Evolutionary conservation across 2,888 invertebrate genomes (phyloP), one percentile per base, ranked within the genome.

Genomic region (Andrena hattorfiana): DNA sequence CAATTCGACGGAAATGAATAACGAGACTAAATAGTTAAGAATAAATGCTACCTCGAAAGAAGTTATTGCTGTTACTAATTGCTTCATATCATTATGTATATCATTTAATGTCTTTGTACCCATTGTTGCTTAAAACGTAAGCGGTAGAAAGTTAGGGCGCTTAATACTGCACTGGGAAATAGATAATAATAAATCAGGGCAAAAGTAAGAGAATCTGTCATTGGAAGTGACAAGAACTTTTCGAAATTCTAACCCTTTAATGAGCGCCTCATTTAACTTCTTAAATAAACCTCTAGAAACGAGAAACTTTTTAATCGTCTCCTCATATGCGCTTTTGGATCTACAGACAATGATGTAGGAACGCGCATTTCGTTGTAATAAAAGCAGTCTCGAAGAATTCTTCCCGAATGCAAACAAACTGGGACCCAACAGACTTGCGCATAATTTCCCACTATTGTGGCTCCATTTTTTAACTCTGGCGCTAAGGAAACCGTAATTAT

Each of bases 101-200:
- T 94, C 93, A 32, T 84, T 89, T 32, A 93, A 81, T 56, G 89
- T 90, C 80, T 90, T 91, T 3, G 93, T 92, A 42, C 92, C 96
- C 96, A 35, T 94, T 96, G 66, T 91, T 96, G 64, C 96, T 96
- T 86, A 95, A 95, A 84, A 95, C 95, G 84, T 94, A 56, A n/a
- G 13, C 49, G 71, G 1, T 51, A 70, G 16, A 68, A 48, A 35
- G 56, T 73, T 60, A 26, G 51, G 13, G 13, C 30, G 5, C 16
- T 49, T 16, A 48, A 42, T 67, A 59, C 23, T 6, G 28, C 26
- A 35, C 30, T 69, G 1, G 26, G 42, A 8, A 10, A 23, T 59
- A 51, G 16, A 20, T 8, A 1, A 49, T 35, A 26, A 10, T 32
- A 35, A 70, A 23, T 77, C 8, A 10, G 35, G 4, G 16, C 0